Percentiles rank a stretch among this genome's conserved stretches.
phyloP scores from a whole-genome alignment of 2,113 vertebrate genomes.

The Prunella himalayana region DNA sequence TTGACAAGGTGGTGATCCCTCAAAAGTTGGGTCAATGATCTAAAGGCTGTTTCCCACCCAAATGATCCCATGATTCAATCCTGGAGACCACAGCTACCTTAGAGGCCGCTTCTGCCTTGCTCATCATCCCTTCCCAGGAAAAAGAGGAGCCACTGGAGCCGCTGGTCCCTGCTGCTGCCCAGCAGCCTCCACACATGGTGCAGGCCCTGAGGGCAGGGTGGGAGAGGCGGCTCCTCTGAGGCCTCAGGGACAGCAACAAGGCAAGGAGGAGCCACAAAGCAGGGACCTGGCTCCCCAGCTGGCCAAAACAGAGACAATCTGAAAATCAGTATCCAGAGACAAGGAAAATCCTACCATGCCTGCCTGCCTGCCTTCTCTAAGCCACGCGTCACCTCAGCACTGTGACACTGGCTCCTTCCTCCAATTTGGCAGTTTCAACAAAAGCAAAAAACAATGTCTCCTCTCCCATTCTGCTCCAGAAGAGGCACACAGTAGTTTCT shows the following conservation, averaged over 20 bases:
- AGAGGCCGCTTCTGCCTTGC: fast-evolving
- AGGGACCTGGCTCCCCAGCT: background rate
- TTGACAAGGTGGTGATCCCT: fast-evolving
- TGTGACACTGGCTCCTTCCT: background rate
- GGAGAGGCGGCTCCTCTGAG: background rate
- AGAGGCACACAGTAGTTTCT: background rate
- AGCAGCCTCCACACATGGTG: background rate
- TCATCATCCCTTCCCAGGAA: background rate
- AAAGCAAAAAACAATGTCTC: background rate
- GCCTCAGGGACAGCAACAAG: too few species aligned
- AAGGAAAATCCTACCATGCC: background rate
- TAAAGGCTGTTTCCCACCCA: background rate
- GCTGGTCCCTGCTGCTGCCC: background rate
- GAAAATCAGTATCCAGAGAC: fast-evolving
- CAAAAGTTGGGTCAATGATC: background rate
- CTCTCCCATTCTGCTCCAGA: background rate
- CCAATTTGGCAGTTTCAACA: background rate
- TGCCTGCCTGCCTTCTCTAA: background rate
- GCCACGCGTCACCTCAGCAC: background rate
- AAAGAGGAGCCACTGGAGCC: background rate
- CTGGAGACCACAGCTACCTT: background rate
- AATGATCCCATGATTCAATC: background rate
- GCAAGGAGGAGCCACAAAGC: background rate
- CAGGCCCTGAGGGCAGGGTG: background rate
- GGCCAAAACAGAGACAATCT: background rate